A percentile compares a stretch with the other conserved stretches of the same genome.
Evolutionary conservation across 2,797 vertebrate species (phyloP).

Genomic region (Epinephelus awoara): DNA sequence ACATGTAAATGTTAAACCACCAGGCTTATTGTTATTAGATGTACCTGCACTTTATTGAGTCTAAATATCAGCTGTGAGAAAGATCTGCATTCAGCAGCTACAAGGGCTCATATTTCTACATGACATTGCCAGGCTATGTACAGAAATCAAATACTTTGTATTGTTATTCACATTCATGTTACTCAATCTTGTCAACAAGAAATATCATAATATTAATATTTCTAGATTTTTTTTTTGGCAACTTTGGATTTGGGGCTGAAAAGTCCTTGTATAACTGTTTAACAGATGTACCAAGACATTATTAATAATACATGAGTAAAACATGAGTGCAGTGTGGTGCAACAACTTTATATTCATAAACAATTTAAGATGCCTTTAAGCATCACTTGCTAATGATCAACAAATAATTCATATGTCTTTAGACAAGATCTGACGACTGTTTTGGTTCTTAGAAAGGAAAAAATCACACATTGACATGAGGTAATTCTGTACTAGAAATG

Average conservation of each 20-base stretch:
- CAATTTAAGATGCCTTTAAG: slow-evolving; percentile 41
- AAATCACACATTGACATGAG: not conserved
- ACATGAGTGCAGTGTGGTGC: slow-evolving; percentile 32
- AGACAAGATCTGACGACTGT: slow-evolving; percentile 12
- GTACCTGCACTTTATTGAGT: not conserved
- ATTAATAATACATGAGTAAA: slow-evolving; percentile 57
- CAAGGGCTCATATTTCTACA: not conserved
- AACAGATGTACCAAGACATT: slow-evolving; percentile 55
- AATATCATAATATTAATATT: not conserved
- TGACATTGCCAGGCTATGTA: not conserved
- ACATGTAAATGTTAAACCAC: not conserved
- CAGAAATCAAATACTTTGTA: not conserved
- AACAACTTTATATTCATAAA: slow-evolving; percentile 54
- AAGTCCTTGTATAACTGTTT: slow-evolving; percentile 5
- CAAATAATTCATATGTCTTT: slow-evolving; percentile 34
- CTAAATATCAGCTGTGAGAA: slow-evolving; percentile 6
- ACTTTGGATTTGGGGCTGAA: not conserved
- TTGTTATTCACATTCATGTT: not conserved
- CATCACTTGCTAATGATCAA: slow-evolving; percentile 49
- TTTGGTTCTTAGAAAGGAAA: not conserved
- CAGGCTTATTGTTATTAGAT: not conserved
- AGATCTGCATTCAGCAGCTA: not conserved
- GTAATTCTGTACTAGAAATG: not conserved
- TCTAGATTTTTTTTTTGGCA: not conserved
- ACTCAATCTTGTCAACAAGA: not conserved